Conservation (phyloP, 2,113 vertebrate species). For the Istiophorus platypterus region DNA sequence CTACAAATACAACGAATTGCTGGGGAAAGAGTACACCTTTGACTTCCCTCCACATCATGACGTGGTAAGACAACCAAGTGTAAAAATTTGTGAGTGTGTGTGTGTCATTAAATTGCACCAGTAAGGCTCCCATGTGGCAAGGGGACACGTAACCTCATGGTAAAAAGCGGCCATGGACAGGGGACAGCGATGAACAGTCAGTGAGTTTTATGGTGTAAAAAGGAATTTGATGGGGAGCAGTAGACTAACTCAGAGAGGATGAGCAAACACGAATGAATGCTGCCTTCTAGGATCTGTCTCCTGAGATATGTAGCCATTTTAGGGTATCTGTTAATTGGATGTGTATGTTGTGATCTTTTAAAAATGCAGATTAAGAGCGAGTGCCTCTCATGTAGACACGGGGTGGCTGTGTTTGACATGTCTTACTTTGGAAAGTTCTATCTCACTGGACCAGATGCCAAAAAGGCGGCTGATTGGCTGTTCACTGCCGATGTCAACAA, state of each 20-base stretch:
- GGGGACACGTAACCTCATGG: not conserved
- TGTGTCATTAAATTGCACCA: not conserved
- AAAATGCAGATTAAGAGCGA: conserved; percentile 89
- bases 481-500: conserved; percentile 93
- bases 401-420: conserved; percentile 94
- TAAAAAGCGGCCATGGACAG: conserved; percentile 7
- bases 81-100: not conserved
- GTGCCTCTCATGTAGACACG: conserved; percentile 90
- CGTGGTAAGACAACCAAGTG: conserved; percentile 79
- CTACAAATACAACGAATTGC: conserved; percentile 87
- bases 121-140: not conserved
- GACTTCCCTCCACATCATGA: conserved; percentile 93
- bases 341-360: conserved; percentile 27
- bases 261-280: conserved; percentile 9
- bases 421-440: conserved; percentile 99
- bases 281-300: conserved; percentile 8
- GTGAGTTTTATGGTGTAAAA: conserved; percentile 37
- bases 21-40: conserved; percentile 92
- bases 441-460: conserved; percentile 92
- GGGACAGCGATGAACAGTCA: not conserved
- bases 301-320: not conserved
- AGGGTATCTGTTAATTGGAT: conserved; percentile 1
- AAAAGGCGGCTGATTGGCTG: conserved; percentile 93
- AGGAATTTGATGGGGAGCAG: not conserved
- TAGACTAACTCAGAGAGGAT: not conserved